A percentile compares a stretch with the other conserved stretches of the same genome.
phyloP scores from a whole-genome alignment of 2,797 vertebrate genomes.

The Hippopotamyrus pictus region DNA sequence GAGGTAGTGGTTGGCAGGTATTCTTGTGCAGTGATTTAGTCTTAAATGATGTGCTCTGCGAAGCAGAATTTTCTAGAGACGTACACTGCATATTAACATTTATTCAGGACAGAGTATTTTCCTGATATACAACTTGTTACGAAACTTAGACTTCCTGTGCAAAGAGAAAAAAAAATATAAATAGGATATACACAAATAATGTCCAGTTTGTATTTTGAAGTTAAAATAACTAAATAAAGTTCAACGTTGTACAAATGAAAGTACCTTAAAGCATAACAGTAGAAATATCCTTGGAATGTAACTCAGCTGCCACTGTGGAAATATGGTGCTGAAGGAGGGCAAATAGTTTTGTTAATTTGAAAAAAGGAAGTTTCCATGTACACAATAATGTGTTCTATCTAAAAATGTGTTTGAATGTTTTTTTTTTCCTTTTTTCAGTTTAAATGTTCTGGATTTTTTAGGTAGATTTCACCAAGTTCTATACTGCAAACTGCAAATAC shows the following conservation, averaged over 20 bases:
- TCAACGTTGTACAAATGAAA: background rate
- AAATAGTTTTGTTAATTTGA: too few species aligned
- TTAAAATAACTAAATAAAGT: background rate
- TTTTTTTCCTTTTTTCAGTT: too few species aligned
- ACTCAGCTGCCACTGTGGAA: background rate
- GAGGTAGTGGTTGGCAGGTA: background rate
- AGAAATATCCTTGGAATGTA: background rate
- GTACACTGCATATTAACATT: background rate
- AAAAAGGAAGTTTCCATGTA: too few species aligned
- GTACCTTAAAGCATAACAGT: background rate
- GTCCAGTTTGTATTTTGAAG: background rate
- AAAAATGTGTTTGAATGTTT: too few species aligned
- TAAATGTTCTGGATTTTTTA: too few species aligned
- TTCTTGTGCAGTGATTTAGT: background rate
- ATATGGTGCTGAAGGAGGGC: too few species aligned
- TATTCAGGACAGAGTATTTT: background rate
- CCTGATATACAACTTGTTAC: background rate
- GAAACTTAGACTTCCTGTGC: too few species aligned
- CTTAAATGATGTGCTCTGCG: background rate
- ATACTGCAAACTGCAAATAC: too few species aligned
- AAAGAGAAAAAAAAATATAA: background rate
- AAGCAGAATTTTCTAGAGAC: background rate
- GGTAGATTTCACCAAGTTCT: too few species aligned
- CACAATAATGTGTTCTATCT: too few species aligned
- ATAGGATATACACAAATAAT: background rate